Evolutionary conservation across 92 coral and sea anemone genomes (phyloP).

Genomic region (Parazoanthus atlanticus): DNA sequence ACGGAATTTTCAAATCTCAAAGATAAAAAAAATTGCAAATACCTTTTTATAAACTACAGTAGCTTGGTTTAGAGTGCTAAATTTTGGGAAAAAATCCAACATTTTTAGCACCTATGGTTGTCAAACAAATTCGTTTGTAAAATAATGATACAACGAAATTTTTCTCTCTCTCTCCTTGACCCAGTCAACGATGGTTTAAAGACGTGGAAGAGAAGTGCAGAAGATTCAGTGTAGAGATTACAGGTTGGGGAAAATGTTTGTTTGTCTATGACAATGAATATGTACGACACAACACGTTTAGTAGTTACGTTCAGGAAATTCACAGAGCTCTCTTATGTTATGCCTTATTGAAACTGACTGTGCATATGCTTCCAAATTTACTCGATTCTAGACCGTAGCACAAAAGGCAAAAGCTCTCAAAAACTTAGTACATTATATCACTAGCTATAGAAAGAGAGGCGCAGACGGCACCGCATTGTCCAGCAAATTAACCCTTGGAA

Average conservation of each 20-base stretch:
- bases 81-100: neutral
- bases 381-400: neutral
- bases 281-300: neutral
- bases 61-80: neutral
- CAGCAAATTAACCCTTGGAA: conserved; percentile 17
- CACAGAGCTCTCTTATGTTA: neutral
- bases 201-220: neutral
- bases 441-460: conserved; percentile 5
- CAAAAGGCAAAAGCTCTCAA: neutral
- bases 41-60: too few relatives aligned
- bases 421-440: neutral
- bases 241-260: neutral
- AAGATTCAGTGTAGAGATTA: neutral
- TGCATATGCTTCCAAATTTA: neutral
- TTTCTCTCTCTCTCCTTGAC: neutral
- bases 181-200: neutral
- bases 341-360: neutral
- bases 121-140: neutral
- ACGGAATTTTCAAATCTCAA: neutral
- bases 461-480: neutral
- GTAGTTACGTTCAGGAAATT: neutral
- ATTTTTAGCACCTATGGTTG: neutral
- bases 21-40: neutral
- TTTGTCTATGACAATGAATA: conserved; percentile 26
- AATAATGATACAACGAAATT: neutral